phyloP scores from a whole-genome alignment of 2,113 vertebrate species.

The Entomyzon cyanotis region DNA sequence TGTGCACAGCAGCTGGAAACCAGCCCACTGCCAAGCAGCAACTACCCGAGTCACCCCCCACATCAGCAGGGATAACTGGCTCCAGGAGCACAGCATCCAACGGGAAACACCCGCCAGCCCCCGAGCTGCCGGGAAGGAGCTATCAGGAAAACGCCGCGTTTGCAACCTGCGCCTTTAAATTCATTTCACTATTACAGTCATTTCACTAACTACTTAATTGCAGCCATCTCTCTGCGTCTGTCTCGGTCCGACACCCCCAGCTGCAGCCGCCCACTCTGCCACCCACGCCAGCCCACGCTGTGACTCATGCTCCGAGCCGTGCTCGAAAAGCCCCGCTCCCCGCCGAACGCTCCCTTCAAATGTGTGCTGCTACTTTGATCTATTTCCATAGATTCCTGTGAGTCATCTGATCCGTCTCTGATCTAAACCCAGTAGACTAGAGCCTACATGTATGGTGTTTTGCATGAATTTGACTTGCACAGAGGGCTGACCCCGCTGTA shows the following conservation, averaged over 20 bases:
- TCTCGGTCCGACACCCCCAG: slow-evolving; percentile 76
- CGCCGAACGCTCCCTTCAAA: slow-evolving; percentile 57
- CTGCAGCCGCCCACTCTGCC: slow-evolving; percentile 60
- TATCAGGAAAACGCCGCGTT: not conserved
- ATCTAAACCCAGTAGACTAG: slow-evolving; percentile 53
- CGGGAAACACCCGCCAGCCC: not conserved
- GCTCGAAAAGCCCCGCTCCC: slow-evolving; percentile 56
- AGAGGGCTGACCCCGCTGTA: not conserved
- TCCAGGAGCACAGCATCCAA: not conserved
- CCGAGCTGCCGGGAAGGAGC: not conserved
- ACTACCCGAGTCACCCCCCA: not conserved
- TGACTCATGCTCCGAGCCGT: slow-evolving; percentile 67
- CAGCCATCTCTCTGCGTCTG: slow-evolving; percentile 66
- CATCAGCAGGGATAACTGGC: not conserved
- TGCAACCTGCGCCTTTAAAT: slow-evolving; percentile 59
- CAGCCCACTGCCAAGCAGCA: not conserved
- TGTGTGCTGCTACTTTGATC: slow-evolving; percentile 65
- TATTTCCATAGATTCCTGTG: slow-evolving; percentile 69
- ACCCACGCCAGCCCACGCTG: slow-evolving; percentile 60
- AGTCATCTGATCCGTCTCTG: slow-evolving; percentile 65
- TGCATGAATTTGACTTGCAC: slow-evolving; percentile 2
- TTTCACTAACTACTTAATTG: slow-evolving; percentile 66
- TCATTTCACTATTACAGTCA: slow-evolving; percentile 54
- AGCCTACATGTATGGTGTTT: slow-evolving; percentile 36
- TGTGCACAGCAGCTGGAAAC: not conserved